A percentile compares a stretch with the other conserved stretches of the same genome.
Conservation (phyloP, 2,113 vertebrate species). For the Oostethus manadensis region DNA sequence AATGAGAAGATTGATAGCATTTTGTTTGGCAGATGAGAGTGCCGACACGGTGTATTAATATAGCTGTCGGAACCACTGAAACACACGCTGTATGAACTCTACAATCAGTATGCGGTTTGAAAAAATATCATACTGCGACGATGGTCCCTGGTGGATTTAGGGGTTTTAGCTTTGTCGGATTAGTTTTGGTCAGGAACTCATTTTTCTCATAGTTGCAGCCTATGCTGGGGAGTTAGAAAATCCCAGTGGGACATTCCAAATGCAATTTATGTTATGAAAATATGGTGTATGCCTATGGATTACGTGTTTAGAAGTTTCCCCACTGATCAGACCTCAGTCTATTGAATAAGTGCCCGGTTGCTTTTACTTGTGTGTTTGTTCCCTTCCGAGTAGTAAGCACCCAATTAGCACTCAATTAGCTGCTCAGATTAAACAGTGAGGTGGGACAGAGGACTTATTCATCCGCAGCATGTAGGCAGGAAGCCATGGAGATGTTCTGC, state of each 20-base stretch:
- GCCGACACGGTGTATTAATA: conserved; percentile 41
- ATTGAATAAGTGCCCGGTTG: conserved; percentile 13
- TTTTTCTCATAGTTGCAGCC: conserved; percentile 14
- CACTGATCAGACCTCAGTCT: conserved; percentile 27
- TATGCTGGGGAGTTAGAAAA: conserved; percentile 11
- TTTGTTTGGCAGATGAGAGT: conserved; percentile 40
- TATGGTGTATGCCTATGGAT: neutral
- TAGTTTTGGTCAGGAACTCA: conserved; percentile 30
- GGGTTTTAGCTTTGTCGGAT: conserved; percentile 20
- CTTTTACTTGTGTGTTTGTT: conserved; percentile 37
- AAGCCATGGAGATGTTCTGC: conserved; percentile 29
- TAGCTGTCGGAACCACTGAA: conserved; percentile 38
- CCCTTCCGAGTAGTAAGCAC: conserved; percentile 32
- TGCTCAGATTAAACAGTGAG: conserved; percentile 29
- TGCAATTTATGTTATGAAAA: conserved; percentile 18
- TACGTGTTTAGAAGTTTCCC: conserved; percentile 26
- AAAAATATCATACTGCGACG: conserved; percentile 4
- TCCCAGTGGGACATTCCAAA: conserved; percentile 17
- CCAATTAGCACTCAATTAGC: conserved; percentile 56
- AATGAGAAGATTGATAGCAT: conserved; percentile 31
- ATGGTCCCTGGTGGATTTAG: conserved; percentile 21
- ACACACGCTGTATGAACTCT: conserved; percentile 32
- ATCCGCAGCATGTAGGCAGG: conserved; percentile 36
- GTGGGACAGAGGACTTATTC: conserved; percentile 46
- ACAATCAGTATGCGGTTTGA: conserved; percentile 27